These are phyloP conservation scores for Eulemur macaco DNA, from an alignment of 2,113 vertebrate species.

Conservation along the genomic window DNA sequence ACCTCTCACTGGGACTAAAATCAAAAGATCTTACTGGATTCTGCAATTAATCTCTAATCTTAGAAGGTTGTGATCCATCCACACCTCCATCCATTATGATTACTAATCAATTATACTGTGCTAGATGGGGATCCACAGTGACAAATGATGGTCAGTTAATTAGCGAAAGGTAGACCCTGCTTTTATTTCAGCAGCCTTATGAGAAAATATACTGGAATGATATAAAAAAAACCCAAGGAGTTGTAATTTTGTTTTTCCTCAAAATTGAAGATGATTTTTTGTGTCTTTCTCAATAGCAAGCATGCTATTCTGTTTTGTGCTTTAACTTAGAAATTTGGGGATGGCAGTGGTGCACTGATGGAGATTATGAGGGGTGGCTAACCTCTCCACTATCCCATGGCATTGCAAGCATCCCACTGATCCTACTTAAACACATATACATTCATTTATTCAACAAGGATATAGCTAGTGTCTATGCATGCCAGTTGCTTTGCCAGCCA, in stretches of 20 bases:
- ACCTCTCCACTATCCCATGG: too few relatives aligned
- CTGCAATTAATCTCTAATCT: not conserved
- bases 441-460: not conserved
- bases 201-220: not conserved
- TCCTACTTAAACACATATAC: not conserved
- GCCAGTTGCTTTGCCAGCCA: not conserved
- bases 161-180: not conserved
- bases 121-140: not conserved
- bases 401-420: too few relatives aligned
- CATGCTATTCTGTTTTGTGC: too few relatives aligned
- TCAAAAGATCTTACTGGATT: not conserved
- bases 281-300: too few relatives aligned
- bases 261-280: too few relatives aligned
- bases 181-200: not conserved
- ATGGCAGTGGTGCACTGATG: too few relatives aligned
- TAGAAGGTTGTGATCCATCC: not conserved
- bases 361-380: too few relatives aligned
- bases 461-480: not conserved
- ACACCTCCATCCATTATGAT: not conserved
- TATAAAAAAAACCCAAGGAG: not conserved
- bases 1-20: not conserved
- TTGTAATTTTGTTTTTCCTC: too few relatives aligned
- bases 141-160: not conserved
- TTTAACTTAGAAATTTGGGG: too few relatives aligned
- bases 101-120: not conserved